Percentiles rank a stretch among this genome's conserved stretches.
Evolutionary conservation across 1,140 invertebrate species (phyloP).

Genomic region (Oryctes rhinoceros): DNA sequence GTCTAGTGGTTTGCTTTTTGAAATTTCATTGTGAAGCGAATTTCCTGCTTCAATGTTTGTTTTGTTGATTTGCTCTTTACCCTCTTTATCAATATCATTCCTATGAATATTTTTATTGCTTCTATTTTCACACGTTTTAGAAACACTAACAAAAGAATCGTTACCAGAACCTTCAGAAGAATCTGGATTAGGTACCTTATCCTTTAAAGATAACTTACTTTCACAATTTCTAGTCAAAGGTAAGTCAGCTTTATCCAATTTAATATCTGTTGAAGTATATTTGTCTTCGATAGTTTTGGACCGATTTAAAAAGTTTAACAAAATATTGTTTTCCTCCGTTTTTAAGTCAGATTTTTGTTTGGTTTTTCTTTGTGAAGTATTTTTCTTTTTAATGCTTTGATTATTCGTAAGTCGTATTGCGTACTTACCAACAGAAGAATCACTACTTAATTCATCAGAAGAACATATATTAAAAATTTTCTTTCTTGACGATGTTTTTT

Average conservation of each 20-base stretch:
- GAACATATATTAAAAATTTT: neutral
- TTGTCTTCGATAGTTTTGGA: too few relatives aligned
- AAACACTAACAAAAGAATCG: neutral
- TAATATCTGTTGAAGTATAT: too few relatives aligned
- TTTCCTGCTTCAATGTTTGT: neutral
- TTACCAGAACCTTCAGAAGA: neutral
- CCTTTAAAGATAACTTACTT: neutral
- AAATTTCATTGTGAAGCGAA: too few relatives aligned
- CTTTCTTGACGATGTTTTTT: neutral
- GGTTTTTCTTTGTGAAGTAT: neutral
- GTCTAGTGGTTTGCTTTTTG: too few relatives aligned
- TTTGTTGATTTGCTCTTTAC: neutral
- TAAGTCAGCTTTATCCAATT: too few relatives aligned
- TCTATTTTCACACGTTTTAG: neutral
- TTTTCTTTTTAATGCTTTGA: neutral
- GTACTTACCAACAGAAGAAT: neutral
- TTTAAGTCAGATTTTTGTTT: neutral
- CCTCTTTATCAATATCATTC: neutral
- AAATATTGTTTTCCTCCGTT: neutral
- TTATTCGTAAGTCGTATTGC: neutral
- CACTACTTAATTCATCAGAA: neutral
- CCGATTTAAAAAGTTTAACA: too few relatives aligned
- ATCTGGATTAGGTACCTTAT: neutral
- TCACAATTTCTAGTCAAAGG: neutral
- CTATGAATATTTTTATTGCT: neutral